Conservation (phyloP, 2,888 invertebrate species). For the Microctonus aethiopoides region DNA sequence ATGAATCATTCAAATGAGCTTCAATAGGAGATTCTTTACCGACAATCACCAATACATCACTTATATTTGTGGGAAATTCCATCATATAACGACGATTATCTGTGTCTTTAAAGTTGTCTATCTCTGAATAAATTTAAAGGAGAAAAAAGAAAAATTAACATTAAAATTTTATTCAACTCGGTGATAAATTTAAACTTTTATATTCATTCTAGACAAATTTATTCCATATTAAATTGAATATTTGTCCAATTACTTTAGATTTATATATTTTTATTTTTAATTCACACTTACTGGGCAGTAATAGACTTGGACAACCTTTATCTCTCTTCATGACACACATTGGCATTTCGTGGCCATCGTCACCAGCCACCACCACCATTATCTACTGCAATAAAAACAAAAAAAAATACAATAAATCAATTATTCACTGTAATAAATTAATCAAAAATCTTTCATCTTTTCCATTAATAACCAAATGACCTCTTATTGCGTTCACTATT, state of each 20-base stretch:
- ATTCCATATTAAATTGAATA: background rate
- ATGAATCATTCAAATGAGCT: background rate
- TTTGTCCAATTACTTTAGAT: background rate
- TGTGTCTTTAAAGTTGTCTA: background rate
- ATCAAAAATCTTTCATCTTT: too few species aligned
- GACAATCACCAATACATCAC: background rate
- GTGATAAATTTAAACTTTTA: background rate
- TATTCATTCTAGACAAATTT: background rate
- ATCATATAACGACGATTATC: background rate
- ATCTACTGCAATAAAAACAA: conserved; percentile 28
- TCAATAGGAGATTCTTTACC: background rate
- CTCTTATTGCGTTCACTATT: too few species aligned
- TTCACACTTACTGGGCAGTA: conserved; percentile 4
- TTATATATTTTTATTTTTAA: background rate
- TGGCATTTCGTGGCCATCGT: conserved; percentile 16
- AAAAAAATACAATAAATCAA: background rate
- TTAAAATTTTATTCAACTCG: background rate
- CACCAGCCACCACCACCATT: conserved; percentile 41
- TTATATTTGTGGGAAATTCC: background rate
- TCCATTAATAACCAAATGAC: background rate
- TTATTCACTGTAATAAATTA: too few species aligned
- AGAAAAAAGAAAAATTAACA: too few species aligned
- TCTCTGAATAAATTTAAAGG: background rate
- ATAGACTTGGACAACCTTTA: background rate
- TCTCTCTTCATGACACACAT: background rate